Percentiles rank a stretch among this genome's conserved stretches.
phyloP scores from a whole-genome alignment of 2,113 vertebrate genomes.

The Chaetorhynchus papuensis region DNA sequence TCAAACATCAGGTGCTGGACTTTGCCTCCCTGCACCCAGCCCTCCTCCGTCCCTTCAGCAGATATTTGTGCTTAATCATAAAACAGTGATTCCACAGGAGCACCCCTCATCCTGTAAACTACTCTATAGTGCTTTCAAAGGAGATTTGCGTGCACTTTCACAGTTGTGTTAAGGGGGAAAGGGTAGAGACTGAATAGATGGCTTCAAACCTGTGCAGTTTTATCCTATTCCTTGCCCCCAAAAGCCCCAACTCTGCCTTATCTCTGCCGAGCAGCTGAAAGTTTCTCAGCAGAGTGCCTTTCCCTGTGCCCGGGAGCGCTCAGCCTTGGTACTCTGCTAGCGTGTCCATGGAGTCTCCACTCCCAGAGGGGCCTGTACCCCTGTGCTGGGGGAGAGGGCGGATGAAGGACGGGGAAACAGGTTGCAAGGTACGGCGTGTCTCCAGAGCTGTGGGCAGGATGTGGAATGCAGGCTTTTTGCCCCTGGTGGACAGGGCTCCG shows the following conservation, averaged over 20 bases:
- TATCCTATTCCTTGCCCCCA: fast-evolving
- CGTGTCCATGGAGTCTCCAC: fast-evolving
- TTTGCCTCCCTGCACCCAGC: background rate
- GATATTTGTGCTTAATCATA: background rate
- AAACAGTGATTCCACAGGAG: background rate
- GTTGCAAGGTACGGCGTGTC: background rate
- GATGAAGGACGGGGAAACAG: background rate
- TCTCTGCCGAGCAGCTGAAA: background rate
- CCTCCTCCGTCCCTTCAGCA: background rate
- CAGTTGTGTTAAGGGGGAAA: fast-evolving
- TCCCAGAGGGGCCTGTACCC: background rate
- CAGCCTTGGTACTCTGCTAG: fast-evolving
- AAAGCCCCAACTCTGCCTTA: background rate
- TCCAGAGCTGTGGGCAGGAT: background rate
- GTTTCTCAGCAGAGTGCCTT: fast-evolving
- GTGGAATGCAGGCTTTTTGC: background rate
- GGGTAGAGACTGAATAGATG: background rate
- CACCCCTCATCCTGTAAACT: background rate
- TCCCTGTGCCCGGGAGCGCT: background rate
- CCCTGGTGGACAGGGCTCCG: fast-evolving
- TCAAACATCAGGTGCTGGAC: background rate
- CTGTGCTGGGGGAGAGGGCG: background rate
- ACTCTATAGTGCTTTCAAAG: background rate
- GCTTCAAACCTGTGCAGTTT: fast-evolving
- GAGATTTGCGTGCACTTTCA: background rate